Evolutionary conservation across 2,113 vertebrate genomes (phyloP), one percentile per base, ranked within the genome.

Genomic region (Rhinopomastus cyanomelas): DNA sequence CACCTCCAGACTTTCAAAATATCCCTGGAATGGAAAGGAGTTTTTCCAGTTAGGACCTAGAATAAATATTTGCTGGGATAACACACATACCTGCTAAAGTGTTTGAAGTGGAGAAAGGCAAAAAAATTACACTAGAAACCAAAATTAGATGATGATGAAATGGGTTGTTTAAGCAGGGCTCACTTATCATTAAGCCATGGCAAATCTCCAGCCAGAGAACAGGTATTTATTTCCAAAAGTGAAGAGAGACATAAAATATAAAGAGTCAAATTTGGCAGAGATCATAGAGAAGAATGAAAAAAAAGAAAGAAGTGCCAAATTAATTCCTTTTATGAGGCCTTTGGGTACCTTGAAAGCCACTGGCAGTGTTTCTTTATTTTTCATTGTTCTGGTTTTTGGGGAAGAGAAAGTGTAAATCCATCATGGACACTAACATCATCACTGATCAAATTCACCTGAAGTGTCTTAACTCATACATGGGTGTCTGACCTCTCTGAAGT

Each of bases 11-110:
- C 71, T 95, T 95, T 85, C 94, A 94, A 94, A 94, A 92, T 71
- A 91, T 59, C 84, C 81, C 74, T 90, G 88, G 94, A 94, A 90
- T 82, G n/a, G 64, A 93, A 95, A 93, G 59, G 78, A 94, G 48
- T 25, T 81, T 85, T 95, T 90, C 89, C 55, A 90, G 84, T 87
- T 94, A 85, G 51, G 51, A 81, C 15, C 37, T 73, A 90, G 81
- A 93, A 85, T 69, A 93, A 93, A 76, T 93, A 88, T 90, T 94
- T 95, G n/a, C 71, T 82, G 56, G 80, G 34, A 49, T 72, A 92
- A 92, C 81, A 82, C 16, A 17, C 23, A 23, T 44, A 65, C 56
- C 86, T 69, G 53, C 42, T 88, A 75, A 88, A 57, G 76, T 0
- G 4, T 87, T 92, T 87, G 83, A 85, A 87, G 77, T 49, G 81